These are phyloP conservation scores for Sebastes fasciatus DNA, from an alignment of 2,113 vertebrate genomes.

Conservation along the genomic window DNA sequence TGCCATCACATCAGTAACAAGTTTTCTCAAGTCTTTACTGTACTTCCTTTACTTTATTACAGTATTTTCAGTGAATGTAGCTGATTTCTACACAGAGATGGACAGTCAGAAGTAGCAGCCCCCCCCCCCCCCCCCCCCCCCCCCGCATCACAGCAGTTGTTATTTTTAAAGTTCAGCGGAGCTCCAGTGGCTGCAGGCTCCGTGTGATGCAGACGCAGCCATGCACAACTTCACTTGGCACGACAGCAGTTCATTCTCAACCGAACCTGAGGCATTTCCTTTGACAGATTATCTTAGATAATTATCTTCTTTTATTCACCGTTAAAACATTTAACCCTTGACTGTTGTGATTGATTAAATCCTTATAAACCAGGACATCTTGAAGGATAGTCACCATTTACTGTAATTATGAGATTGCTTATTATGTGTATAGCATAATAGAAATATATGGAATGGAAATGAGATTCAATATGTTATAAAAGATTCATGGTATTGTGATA, in stretches of 20 bases:
- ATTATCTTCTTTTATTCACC: constrained; percentile 48
- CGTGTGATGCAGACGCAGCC: constrained; percentile 62
- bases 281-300: constrained; percentile 63
- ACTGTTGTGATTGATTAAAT: constrained; percentile 18
- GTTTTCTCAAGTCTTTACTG: neutral
- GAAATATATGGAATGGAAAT: neutral
- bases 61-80: neutral
- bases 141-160: constrained; percentile 29
- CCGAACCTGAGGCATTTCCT: constrained; percentile 56
- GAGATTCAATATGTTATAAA: neutral
- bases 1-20: constrained; percentile 8
- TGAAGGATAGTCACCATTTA: neutral
- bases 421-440: neutral
- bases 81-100: constrained; percentile 17
- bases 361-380: neutral
- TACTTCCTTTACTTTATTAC: too few relatives aligned
- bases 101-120: constrained; percentile 9
- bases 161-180: constrained; percentile 65
- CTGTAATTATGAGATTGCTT: neutral
- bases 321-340: constrained; percentile 54
- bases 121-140: neutral
- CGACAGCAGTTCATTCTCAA: constrained; percentile 57
- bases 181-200: constrained; percentile 61
- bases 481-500: neutral
- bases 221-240: constrained; percentile 66